These are phyloP conservation scores for Phrynocephalus versicolor DNA, from an alignment of 2,113 vertebrate species.

Conservation along the genomic window DNA sequence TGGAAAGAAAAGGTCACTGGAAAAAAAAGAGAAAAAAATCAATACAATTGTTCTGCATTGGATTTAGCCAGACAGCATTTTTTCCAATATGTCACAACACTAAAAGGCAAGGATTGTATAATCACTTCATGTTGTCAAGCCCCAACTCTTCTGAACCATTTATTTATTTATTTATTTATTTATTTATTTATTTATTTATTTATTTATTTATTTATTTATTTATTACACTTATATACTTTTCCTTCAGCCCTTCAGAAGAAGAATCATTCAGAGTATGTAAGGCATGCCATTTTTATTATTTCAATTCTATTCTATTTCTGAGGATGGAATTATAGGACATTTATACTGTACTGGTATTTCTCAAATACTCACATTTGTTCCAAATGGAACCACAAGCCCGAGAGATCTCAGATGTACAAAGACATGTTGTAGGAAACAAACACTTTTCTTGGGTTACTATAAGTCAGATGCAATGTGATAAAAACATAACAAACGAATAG, in stretches of 20 bases:
- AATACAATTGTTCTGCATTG: not conserved
- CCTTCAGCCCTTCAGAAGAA: too few species aligned
- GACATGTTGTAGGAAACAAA: too few species aligned
- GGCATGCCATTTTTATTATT: not conserved
- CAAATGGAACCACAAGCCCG: too few species aligned
- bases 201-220: too few species aligned
- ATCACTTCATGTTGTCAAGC: not conserved
- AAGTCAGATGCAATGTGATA: too few species aligned
- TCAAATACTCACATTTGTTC: too few species aligned
- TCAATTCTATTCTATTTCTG: not conserved
- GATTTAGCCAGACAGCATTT: not conserved
- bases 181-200: too few species aligned
- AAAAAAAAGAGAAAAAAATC: constrained; percentile 9
- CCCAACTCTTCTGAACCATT: not conserved
- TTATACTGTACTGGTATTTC: not conserved
- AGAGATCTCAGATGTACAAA: too few species aligned
- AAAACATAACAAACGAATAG: not conserved
- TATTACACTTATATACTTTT: too few species aligned
- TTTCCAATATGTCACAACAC: constrained; percentile 3
- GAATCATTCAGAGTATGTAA: not conserved
- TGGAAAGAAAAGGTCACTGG: not conserved
- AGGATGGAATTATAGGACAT: not conserved
- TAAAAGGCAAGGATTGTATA: constrained; percentile 24
- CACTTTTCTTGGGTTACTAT: too few species aligned
- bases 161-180: too few species aligned